Percentiles rank a stretch among this genome's conserved stretches.
Evolutionary conservation across 2,888 invertebrate genomes (phyloP).

Genomic region (Perithous albicinctus): DNA sequence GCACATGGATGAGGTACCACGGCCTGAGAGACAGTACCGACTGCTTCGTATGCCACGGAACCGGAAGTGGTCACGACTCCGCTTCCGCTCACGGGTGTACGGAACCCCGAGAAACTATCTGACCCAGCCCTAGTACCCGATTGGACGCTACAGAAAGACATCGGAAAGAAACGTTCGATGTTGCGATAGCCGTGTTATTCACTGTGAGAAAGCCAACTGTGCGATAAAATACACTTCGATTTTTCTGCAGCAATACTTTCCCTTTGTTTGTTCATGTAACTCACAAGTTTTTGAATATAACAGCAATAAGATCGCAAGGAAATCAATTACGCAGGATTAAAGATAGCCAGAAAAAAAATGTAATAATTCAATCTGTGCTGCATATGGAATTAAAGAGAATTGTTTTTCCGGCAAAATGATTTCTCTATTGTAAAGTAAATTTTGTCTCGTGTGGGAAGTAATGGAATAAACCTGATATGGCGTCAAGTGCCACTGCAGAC

Average conservation of each 20-base stretch:
- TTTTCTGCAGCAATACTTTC: not conserved
- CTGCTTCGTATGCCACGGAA: slow-evolving; percentile 43
- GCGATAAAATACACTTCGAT: not conserved
- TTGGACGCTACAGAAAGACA: not conserved
- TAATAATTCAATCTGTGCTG: not conserved
- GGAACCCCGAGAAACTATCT: slow-evolving; percentile 52
- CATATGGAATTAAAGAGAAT: not conserved
- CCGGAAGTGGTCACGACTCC: slow-evolving; percentile 63
- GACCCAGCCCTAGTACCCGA: slow-evolving; percentile 21
- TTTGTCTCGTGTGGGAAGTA: too few relatives aligned
- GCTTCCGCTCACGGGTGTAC: slow-evolving; percentile 58
- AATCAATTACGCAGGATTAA: too few relatives aligned
- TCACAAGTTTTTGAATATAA: not conserved
- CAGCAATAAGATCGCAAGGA: not conserved
- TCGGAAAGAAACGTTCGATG: not conserved
- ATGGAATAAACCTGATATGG: not conserved
- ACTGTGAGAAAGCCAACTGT: not conserved
- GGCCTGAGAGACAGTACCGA: slow-evolving; percentile 5
- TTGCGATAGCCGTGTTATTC: not conserved
- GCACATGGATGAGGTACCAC: not conserved
- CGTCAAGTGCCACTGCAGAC: too few relatives aligned
- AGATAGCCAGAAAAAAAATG: too few relatives aligned
- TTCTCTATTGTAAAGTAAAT: too few relatives aligned
- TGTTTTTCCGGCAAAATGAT: too few relatives aligned
- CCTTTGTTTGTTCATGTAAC: not conserved